Conservation (phyloP, 2,113 vertebrate genomes). For the Archilochus colubris region DNA sequence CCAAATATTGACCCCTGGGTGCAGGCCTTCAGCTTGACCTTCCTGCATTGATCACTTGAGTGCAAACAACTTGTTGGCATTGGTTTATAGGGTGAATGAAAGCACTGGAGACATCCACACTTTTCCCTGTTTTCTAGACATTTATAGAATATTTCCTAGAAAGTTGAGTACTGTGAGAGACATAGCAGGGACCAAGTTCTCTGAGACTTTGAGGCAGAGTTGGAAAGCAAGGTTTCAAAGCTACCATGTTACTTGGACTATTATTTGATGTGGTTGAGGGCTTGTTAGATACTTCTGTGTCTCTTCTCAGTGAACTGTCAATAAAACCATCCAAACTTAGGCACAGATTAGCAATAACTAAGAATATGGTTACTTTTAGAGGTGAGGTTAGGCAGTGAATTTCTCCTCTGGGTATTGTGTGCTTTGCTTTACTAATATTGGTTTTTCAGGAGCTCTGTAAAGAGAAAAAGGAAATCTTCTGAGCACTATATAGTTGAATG, state of each 20-base stretch:
- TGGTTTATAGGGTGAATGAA: not conserved
- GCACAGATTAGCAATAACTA: constrained; percentile 21
- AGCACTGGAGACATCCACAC: not conserved
- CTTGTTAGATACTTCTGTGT: not conserved
- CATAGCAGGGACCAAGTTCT: not conserved
- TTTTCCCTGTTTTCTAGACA: not conserved
- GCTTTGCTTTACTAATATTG: not conserved
- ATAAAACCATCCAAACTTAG: constrained; percentile 21
- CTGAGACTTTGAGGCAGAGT: not conserved
- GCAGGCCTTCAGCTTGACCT: too few relatives aligned
- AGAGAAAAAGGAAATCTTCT: constrained; percentile 12
- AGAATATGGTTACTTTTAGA: not conserved
- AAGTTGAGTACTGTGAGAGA: not conserved
- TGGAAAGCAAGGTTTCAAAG: not conserved
- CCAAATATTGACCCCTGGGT: too few relatives aligned
- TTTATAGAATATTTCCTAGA: not conserved
- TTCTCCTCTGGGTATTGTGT: constrained; percentile 8
- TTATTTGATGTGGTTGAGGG: not conserved
- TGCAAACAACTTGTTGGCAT: not conserved
- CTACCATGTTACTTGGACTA: not conserved
- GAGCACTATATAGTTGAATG: not conserved
- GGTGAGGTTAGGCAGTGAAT: not conserved
- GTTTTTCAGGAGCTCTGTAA: constrained; percentile 24
- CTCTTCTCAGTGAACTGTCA: not conserved
- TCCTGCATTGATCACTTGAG: not conserved